These are phyloP conservation scores for Aplysia californica DNA, from an alignment of 1,140 invertebrate species.

Conservation along the genomic window DNA sequence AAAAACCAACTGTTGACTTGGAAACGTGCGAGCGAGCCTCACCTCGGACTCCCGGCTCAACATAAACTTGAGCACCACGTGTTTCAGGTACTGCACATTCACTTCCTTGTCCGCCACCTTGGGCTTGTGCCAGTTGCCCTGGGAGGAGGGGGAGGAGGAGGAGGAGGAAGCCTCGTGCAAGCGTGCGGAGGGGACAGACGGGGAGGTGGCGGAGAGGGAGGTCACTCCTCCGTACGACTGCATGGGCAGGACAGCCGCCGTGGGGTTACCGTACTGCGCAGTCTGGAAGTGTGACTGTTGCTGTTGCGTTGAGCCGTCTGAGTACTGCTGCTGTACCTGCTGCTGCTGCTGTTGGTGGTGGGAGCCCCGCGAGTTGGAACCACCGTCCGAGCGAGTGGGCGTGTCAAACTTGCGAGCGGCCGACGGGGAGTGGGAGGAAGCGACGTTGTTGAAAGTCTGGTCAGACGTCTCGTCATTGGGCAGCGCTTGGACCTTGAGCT, in stretches of 20 bases:
- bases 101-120: conserved; percentile 72
- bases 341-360: conserved; percentile 2
- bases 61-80: conserved; percentile 92
- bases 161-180: too few species aligned
- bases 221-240: conserved; percentile 9
- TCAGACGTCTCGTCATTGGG: conserved; percentile 60
- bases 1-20: too few species aligned
- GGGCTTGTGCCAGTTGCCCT: conserved; percentile 12
- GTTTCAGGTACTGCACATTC: conserved; percentile 89
- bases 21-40: conserved; percentile 30
- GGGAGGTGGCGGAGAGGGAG: background rate
- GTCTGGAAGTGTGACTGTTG: background rate
- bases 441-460: conserved; percentile 5
- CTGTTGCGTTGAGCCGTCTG: too few species aligned
- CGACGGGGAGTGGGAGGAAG: conserved; percentile 12
- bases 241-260: background rate
- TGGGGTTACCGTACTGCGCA: background rate
- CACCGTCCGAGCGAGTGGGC: background rate
- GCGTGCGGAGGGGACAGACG: conserved; percentile 4
- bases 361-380: background rate
- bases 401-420: conserved; percentile 6
- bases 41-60: conserved; percentile 87
- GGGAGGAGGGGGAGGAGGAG: background rate
- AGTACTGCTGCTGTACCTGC: background rate
- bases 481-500: conserved; percentile 75